Evolutionary conservation across 1,140 invertebrate species (phyloP), one percentile per base, ranked within the genome.

Genomic region (Drosophila tropicalis): DNA sequence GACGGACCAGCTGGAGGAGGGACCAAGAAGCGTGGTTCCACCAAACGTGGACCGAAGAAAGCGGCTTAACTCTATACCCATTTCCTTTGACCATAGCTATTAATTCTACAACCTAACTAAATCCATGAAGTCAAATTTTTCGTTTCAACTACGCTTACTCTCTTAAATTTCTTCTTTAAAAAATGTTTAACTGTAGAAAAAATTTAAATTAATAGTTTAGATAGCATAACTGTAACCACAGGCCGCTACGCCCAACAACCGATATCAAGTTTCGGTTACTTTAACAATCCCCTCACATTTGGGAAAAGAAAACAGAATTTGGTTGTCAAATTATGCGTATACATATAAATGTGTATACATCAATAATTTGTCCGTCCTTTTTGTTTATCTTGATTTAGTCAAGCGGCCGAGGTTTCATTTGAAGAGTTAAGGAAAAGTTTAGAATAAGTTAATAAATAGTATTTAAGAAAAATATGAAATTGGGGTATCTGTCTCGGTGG

Each of bases 11-110:
- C 9, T 36, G 34, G 12, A 36, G 15, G 32, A 7, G 34, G n/a
- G 12, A 1, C 44, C 17, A n/a, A 39, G 39, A 25, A 34, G 13
- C 6, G 40, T 13, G 29, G 29, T 17, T 12, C 73, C 6, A 58
- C 55, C 25, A 87, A 82, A 51, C 84, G 83, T 10, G 83, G 70
- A 47, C 55, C 62, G 5, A 83, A 89, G 55, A 85, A 85, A 12
- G 15, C 56, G 62, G 63, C 64, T 71, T 60, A 47, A 19, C 6
- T n/a, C 9, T 39, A 13, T 47, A 9, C 19, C 6, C 6, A 17
- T 47, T 47, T 51, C 12, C 9, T 22, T 51, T 51, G 44, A 51
- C 44, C 10, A 36, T 36, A 9, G 9, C 36, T 39, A 22, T 22
- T 22, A 22, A 0, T 22, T 2, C 22, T 22, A 22, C 22, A 22